Base-by-base conservation (phyloP, 2,113 vertebrate species). In the Mustelus asterias region DNA sequence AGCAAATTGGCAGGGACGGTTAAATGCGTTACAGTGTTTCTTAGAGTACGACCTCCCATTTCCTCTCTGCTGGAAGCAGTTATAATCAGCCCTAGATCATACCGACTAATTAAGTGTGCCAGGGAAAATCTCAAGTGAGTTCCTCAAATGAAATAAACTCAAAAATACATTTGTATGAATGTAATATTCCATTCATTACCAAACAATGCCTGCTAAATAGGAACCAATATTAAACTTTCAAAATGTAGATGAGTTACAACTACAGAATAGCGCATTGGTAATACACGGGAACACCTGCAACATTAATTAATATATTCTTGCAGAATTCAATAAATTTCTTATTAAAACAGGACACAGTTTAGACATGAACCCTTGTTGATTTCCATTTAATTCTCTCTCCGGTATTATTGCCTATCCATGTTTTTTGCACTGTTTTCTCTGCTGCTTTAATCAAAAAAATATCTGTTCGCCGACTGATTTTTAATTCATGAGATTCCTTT, bases 371-470 rank as follows among this genome's bases (percentile, higher is more conserved):
- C 86, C 1, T 63, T 37, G n/a, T 67, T 67, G 33, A 93, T 93
- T 60, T 58, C 54, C 58, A 54, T 89, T 89, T 58, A 58, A 16
- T 65, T 93, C 7, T 0, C 14, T 41, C 60, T 93, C 89, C 65
- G 60, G 58, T 18, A 60, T 60, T 67, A 65, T 93, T 92, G 22
- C 14, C 65, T 65, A 37, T 22, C 60, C 58, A n/a, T 37, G 60
- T 14, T 37, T 67, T 90, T 93, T 65, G 60, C 29, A 93, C 2
- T 65, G 60, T 22, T 20, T 33, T 93, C 33, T 93, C 89, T 41
- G 89, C n/a, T 93, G 60, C 60, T 93, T 93, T 65, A 93, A 93
- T 93, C 60, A 93, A 37, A n/a, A n/a, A 54, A 67, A 93, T 41
- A 93, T 67, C 65, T 67, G 33, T 93, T 93, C n/a, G 10, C 8